Evolutionary conservation across 1,140 invertebrate genomes (phyloP), one percentile per base, ranked within the genome.

Genomic region (Drosophila asahinai): DNA sequence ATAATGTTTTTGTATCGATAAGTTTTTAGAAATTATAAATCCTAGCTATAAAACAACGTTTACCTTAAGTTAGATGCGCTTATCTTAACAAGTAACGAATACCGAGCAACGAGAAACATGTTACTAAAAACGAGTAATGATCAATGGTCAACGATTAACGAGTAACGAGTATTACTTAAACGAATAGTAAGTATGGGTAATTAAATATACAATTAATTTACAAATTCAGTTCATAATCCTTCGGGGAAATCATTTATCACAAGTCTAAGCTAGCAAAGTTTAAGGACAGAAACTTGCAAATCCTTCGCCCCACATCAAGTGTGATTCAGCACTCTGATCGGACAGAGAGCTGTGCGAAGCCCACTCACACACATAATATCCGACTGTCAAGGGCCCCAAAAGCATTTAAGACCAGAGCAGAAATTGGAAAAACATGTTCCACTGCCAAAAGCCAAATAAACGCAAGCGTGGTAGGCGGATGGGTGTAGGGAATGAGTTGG

Each of bases 351-450:
- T 55, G 33, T 36, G 33, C 30, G 12, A 55, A 22, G 1, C n/a
- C 11, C 55, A 38, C 15, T 22, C 59, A 25, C 49, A 40, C 67
- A 38, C 57, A 40, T 42, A 54, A 70, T 62, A 68, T 68, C 64
- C 64, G 55, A 79, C 67, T 59, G 76, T 60, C 77, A 79, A 77
- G 49, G 40, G 43, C 45, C 43, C 61, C 61, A 58, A 70, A 78
- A 71, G 68, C 79, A 79, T 86, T 86, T 59, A 71, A 64, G 47
- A 55, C 61, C 58, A 57, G 57, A 36, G 38, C 51, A 70, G 81
- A 89, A 87, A 87, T 87, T 89, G 84, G 77, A 87, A 89, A 87
- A 84, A 66, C 86, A 68, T 89, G 81, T 86, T 65, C 22, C 54
- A 59, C 60, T 64, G 62, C 49, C 45, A 77, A 83, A 74, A 74